Evolutionary conservation across 2,797 vertebrate species (phyloP).

Genomic region (Micromesistius poutassou): DNA sequence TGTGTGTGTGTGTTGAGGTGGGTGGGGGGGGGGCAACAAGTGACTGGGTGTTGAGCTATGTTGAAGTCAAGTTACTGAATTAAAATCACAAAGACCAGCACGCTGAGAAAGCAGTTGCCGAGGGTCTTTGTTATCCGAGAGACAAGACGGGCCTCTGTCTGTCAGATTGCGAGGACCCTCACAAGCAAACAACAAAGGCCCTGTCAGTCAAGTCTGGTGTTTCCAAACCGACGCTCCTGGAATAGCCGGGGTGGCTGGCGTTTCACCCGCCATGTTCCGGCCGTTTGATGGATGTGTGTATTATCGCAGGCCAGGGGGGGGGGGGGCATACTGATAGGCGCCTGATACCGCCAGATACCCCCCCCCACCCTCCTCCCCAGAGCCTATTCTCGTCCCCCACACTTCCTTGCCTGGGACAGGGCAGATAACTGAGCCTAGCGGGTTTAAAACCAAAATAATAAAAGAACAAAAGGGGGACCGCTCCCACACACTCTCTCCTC

Average conservation of each 20-base stretch:
- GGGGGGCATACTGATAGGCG: not conserved
- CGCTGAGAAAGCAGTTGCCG: not conserved
- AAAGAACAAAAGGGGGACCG: not conserved
- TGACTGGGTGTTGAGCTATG: not conserved
- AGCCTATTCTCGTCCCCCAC: not conserved
- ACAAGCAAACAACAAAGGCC: not conserved
- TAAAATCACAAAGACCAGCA: not conserved
- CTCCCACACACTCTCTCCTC: not conserved
- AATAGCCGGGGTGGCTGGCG: not conserved
- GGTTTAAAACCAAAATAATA: not conserved
- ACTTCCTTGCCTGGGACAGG: not conserved
- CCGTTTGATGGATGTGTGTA: not conserved
- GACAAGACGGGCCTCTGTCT: not conserved
- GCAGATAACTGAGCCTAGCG: not conserved
- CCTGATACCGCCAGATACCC: not conserved
- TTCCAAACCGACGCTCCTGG: not conserved
- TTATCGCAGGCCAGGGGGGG: not conserved
- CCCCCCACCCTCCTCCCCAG: not conserved
- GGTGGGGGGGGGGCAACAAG: not conserved
- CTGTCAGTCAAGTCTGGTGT: not conserved
- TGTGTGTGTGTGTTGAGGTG: not conserved
- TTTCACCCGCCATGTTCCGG: not conserved
- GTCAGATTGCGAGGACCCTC: not conserved
- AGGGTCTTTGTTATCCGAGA: not conserved
- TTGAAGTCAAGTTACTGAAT: slow-evolving; percentile 2